A percentile compares a stretch with the other conserved stretches of the same genome.
Evolutionary conservation across 2,113 vertebrate genomes (phyloP).

Genomic region (Aldabrachelys gigantea): DNA sequence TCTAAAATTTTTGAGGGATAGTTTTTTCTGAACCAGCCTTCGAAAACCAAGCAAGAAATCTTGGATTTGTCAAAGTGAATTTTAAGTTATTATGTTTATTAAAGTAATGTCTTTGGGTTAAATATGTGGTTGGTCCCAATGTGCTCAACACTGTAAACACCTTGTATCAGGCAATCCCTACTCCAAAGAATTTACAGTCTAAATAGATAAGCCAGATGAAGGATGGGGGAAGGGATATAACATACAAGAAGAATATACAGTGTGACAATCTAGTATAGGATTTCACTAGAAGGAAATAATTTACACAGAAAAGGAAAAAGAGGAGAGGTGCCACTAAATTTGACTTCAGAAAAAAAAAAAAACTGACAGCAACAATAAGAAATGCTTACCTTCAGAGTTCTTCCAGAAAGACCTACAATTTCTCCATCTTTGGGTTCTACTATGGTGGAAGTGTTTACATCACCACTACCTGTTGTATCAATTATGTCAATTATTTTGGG

Average conservation of each 20-base stretch:
- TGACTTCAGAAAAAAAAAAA: background rate
- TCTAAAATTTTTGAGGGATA: background rate
- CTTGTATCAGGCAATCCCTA: accelerated
- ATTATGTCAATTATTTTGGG: constrained; percentile 98
- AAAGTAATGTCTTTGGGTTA: background rate
- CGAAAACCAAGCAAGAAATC: background rate
- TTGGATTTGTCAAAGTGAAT: background rate
- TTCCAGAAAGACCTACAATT: constrained; percentile 90
- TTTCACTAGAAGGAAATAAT: background rate
- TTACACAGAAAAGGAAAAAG: background rate
- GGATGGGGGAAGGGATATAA: background rate
- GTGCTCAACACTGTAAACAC: background rate
- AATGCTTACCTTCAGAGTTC: constrained; percentile 86
- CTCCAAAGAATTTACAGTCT: background rate
- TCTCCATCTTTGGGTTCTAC: constrained; percentile 90
- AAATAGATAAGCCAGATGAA: background rate
- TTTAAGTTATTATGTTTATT: background rate
- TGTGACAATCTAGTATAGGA: background rate
- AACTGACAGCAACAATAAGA: background rate
- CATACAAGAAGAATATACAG: background rate
- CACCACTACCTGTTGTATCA: constrained; percentile 97
- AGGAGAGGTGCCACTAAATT: background rate
- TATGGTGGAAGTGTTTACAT: constrained; percentile 91
- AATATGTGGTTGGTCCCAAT: background rate
- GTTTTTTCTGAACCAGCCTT: background rate